phyloP scores from a whole-genome alignment of 2,113 vertebrate genomes.

The Hypanus sabinus region DNA sequence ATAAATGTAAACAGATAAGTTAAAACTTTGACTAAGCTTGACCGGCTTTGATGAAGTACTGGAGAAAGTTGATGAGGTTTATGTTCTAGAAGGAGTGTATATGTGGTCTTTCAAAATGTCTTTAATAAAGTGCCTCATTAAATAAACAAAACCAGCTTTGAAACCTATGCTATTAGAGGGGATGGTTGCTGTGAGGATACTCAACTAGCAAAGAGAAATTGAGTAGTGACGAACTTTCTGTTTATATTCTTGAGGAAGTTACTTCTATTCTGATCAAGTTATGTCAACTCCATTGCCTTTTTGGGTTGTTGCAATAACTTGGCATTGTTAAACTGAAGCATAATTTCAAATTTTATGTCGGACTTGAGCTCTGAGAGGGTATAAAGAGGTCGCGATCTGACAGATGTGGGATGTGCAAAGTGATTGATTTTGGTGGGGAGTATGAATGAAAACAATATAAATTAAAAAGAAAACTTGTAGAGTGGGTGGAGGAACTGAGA shows the following conservation, averaged over 20 bases:
- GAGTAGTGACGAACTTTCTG: not conserved
- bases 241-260: not conserved
- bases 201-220: not conserved
- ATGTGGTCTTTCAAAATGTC: not conserved
- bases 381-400: too few species aligned
- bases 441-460: not conserved
- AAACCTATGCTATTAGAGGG: not conserved
- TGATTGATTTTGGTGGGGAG: not conserved
- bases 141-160: not conserved
- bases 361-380: too few species aligned
- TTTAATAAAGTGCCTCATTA: not conserved
- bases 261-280: too few species aligned
- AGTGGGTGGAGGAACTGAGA: not conserved
- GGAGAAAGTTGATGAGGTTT: too few species aligned
- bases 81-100: too few species aligned
- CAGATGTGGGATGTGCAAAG: too few species aligned
- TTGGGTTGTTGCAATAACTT: not conserved
- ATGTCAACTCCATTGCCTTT: not conserved
- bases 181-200: not conserved
- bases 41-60: too few species aligned
- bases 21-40: too few species aligned
- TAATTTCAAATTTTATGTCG: not conserved
- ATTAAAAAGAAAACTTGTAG: not conserved
- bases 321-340: not conserved
- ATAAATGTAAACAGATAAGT: too few species aligned